Evolutionary conservation across 2,113 vertebrate species (phyloP).

Genomic region (Xenopus borealis): DNA sequence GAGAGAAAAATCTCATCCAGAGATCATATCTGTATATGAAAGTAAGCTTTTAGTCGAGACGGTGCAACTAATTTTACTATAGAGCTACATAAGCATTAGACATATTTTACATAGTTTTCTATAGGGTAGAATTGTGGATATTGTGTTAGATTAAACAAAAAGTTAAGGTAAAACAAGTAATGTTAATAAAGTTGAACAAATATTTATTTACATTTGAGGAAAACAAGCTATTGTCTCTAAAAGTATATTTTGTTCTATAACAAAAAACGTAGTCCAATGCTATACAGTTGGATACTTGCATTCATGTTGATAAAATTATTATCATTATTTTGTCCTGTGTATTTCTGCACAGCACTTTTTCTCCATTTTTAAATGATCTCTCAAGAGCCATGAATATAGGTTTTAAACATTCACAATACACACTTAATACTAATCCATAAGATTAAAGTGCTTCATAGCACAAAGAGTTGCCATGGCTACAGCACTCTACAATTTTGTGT

Average conservation of each 20-base stretch:
- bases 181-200: too few relatives aligned
- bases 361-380: conserved; percentile 34
- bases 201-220: neutral
- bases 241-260: neutral
- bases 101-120: too few relatives aligned
- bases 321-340: conserved; percentile 14
- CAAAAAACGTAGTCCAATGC: neutral
- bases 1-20: too few relatives aligned
- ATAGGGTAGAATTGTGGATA: neutral
- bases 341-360: conserved; percentile 19
- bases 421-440: conserved; percentile 45
- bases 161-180: neutral
- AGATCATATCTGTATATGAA: too few relatives aligned
- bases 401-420: conserved; percentile 45
- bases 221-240: neutral
- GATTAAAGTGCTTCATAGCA: conserved; percentile 42
- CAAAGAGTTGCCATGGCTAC: conserved; percentile 29
- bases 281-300: neutral
- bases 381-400: conserved; percentile 40
- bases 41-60: too few relatives aligned
- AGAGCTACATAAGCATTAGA: too few relatives aligned
- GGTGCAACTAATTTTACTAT: too few relatives aligned
- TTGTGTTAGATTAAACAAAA: neutral
- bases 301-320: conserved; percentile 3
- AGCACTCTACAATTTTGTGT: conserved; percentile 30